Evolutionary conservation across 2,888 invertebrate genomes (phyloP).

Genomic region (Gastrophysa polygoni): DNA sequence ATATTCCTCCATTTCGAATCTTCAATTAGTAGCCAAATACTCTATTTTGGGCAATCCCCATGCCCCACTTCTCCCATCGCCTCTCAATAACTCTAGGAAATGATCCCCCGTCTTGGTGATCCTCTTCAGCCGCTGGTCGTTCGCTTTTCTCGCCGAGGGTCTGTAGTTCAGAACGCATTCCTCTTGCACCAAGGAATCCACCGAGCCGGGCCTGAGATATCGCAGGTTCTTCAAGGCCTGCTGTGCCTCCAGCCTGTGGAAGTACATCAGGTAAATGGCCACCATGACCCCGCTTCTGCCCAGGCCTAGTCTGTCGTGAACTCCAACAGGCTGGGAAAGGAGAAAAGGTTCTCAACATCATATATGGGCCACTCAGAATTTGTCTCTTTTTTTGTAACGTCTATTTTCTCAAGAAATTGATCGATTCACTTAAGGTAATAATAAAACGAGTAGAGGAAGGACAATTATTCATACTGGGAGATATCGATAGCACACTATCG

Average conservation of each 20-base stretch:
- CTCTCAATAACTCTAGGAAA: conserved; percentile 26
- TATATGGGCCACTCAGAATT: no score
- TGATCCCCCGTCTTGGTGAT: conserved; percentile 27
- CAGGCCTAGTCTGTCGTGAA: conserved; percentile 67
- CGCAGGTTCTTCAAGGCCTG: conserved; percentile 66
- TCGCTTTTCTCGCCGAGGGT: conserved; percentile 28
- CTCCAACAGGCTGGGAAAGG: conserved; percentile 30
- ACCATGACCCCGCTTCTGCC: conserved; percentile 76
- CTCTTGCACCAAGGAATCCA: conserved; percentile 68
- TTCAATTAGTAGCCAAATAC: conserved; percentile 6
- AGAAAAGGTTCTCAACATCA: no score
- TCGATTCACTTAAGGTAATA: no score
- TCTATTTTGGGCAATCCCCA: conserved; percentile 32
- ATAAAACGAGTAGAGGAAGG: no score
- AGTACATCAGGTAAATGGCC: conserved; percentile 73
- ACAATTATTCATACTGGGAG: no score
- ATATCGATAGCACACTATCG: no score
- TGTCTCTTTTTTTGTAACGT: no score
- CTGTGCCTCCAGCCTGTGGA: conserved; percentile 66
- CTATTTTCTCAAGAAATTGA: no score
- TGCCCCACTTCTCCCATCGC: conserved; percentile 20
- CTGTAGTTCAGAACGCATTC: conserved; percentile 30
- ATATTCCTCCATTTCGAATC: background rate
- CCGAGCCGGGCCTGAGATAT: conserved; percentile 66
- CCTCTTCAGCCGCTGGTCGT: conserved; percentile 26